phyloP scores from a whole-genome alignment of 2,888 invertebrate species.

The Drepanosiphum platanoidis region DNA sequence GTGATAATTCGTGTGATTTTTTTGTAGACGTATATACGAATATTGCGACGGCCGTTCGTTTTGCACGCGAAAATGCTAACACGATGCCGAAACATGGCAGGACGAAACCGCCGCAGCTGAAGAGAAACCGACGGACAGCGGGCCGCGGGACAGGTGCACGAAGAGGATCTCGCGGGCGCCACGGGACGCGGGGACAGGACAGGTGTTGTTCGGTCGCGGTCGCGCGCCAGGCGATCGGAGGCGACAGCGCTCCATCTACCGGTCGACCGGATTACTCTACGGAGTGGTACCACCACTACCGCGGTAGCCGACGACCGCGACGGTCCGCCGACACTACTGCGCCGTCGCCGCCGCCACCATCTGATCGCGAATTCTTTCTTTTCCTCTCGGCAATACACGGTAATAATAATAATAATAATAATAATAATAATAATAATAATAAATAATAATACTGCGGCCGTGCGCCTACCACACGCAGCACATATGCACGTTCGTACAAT shows the following conservation, averaged over 20 bases:
- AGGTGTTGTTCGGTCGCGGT: too few species aligned
- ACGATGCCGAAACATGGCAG: too few species aligned
- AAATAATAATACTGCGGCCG: neutral
- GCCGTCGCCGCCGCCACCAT: conserved; percentile 1
- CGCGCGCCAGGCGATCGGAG: neutral
- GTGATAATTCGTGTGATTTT: too few species aligned
- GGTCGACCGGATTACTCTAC: neutral
- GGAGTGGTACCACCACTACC: neutral
- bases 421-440: conserved; percentile 18
- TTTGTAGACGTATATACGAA: too few species aligned
- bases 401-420: conserved; percentile 9
- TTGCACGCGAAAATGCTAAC: too few species aligned
- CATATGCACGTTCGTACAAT: neutral
- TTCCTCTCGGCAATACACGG: neutral
- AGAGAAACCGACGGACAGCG: too few species aligned
- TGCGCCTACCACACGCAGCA: neutral
- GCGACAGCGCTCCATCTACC: neutral
- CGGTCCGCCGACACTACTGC: neutral
- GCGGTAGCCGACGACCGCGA: neutral
- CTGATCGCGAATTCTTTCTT: conserved; percentile 25
- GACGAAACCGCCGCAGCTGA: too few species aligned
- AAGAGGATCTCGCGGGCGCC: too few species aligned
- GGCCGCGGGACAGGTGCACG: too few species aligned
- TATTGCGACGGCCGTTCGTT: too few species aligned
- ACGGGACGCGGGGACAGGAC: too few species aligned